A percentile compares a stretch with the other conserved stretches of the same genome.
phyloP scores from a whole-genome alignment of 1,140 invertebrate genomes.

The Sinonovacula constricta region DNA sequence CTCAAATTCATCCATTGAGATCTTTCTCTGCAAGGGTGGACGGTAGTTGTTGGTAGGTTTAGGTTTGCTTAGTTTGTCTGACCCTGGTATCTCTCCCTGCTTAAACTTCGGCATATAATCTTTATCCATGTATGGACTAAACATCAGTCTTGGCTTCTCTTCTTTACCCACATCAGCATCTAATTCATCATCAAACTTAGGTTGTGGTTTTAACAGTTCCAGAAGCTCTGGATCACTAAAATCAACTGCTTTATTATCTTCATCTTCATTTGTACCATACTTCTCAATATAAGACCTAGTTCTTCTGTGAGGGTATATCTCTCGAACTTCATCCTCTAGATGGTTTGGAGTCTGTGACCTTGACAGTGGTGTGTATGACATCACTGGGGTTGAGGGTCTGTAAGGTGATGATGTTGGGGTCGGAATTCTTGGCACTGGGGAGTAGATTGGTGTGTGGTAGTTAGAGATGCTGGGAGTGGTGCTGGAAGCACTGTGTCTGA shows the following conservation, averaged over 20 bases:
- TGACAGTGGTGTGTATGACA: conserved; percentile 13
- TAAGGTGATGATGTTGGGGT: conserved; percentile 1
- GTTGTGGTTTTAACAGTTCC: conserved; percentile 56
- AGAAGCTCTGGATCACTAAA: conserved; percentile 66
- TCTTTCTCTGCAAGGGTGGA: conserved; percentile 24
- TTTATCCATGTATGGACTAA: conserved; percentile 49
- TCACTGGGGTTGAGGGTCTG: not conserved
- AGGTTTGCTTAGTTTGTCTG: conserved; percentile 3
- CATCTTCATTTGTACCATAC: conserved; percentile 48
- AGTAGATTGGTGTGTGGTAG: conserved; percentile 33
- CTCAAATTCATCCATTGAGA: conserved; percentile 28
- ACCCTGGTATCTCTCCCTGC: conserved; percentile 19
- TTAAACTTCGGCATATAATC: conserved; percentile 29
- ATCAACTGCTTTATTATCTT: conserved; percentile 48
- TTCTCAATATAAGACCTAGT: conserved; percentile 56
- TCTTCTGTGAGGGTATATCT: conserved; percentile 73
- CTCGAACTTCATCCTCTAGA: conserved; percentile 46
- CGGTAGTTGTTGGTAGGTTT: conserved; percentile 21
- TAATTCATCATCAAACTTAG: conserved; percentile 56
- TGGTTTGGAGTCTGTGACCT: conserved; percentile 28
- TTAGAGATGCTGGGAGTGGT: conserved; percentile 17
- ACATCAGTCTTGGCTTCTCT: conserved; percentile 21
- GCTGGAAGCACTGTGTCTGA: conserved; percentile 12
- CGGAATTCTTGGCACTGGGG: conserved; percentile 21
- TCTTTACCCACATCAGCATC: conserved; percentile 52